phyloP scores from a whole-genome alignment of 2,797 vertebrate species.

The Falco berigora region DNA sequence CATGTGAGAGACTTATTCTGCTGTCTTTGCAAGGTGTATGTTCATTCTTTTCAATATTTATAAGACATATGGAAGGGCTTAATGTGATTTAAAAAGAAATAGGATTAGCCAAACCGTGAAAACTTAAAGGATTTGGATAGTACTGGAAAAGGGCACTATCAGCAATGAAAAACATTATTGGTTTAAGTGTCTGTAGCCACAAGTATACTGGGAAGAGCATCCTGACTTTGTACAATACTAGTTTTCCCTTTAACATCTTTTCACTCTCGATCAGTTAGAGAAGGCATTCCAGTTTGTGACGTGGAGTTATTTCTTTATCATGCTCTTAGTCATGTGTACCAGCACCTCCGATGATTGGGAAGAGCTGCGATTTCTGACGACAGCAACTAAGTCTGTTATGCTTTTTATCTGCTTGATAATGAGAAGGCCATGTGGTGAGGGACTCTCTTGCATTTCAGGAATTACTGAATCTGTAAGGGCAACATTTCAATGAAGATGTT shows the following conservation, averaged over 20 bases:
- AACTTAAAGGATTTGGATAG: slow-evolving; percentile 54
- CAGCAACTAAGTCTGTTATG: neutral
- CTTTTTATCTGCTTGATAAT: neutral
- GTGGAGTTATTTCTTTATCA: neutral
- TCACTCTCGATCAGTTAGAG: neutral
- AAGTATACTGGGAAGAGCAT: neutral
- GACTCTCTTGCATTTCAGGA: neutral
- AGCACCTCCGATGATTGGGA: neutral
- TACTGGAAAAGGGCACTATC: neutral
- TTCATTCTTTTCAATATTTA: slow-evolving; percentile 67
- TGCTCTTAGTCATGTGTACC: neutral
- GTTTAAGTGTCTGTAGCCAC: neutral
- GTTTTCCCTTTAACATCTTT: slow-evolving; percentile 1
- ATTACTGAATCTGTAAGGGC: neutral
- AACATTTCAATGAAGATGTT: neutral
- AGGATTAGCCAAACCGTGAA: slow-evolving; percentile 62
- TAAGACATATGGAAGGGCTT: slow-evolving; percentile 59
- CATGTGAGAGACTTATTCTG: slow-evolving; percentile 23
- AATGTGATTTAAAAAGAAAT: slow-evolving; percentile 71
- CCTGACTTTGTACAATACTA: neutral
- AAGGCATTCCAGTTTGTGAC: neutral
- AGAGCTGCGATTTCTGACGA: neutral
- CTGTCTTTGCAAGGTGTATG: slow-evolving; percentile 66
- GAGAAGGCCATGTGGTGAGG: neutral
- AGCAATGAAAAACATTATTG: neutral